These are phyloP conservation scores for Aphodius granarius DNA, from an alignment of 2,888 invertebrate species.

Conservation along the genomic window DNA sequence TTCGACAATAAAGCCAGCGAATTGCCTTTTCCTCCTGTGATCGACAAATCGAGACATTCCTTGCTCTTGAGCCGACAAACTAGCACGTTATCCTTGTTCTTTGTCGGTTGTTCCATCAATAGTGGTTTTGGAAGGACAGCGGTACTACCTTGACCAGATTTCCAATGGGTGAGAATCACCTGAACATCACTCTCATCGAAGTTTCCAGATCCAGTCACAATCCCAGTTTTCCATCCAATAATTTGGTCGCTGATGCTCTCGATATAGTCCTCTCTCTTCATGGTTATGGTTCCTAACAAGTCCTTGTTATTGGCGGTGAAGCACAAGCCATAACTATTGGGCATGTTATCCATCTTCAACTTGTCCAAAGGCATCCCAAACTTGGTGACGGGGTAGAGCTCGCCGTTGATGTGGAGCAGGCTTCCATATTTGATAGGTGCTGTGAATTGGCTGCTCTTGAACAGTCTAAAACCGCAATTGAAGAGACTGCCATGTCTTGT, in stretches of 20 bases:
- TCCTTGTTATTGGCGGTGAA: neutral
- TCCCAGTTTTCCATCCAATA: slow-evolving; percentile 38
- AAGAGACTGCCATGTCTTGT: slow-evolving; percentile 62
- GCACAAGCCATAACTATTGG: neutral
- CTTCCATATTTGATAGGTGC: neutral
- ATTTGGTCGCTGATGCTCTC: slow-evolving; percentile 5
- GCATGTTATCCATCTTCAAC: neutral
- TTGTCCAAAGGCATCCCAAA: neutral
- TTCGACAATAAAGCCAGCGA: slow-evolving; percentile 68
- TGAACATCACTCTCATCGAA: slow-evolving; percentile 48
- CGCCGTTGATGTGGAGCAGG: neutral
- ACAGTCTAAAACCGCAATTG: slow-evolving; percentile 55
- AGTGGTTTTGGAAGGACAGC: slow-evolving; percentile 30
- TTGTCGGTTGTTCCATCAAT: slow-evolving; percentile 26
- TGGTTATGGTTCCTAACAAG: neutral
- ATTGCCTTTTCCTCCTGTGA: slow-evolving; percentile 80
- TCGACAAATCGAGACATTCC: slow-evolving; percentile 57
- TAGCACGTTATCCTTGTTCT: slow-evolving; percentile 31
- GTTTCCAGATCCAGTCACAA: slow-evolving; percentile 40
- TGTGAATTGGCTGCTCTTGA: neutral
- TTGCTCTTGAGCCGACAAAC: slow-evolving; percentile 52
- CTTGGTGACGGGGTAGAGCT: neutral
- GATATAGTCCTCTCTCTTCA: neutral
- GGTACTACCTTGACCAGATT: slow-evolving; percentile 38
- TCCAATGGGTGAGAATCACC: slow-evolving; percentile 51